Percentiles rank a stretch among this genome's conserved stretches.
phyloP scores from a whole-genome alignment of 2,888 invertebrate genomes.

The Stramonita haemastoma region DNA sequence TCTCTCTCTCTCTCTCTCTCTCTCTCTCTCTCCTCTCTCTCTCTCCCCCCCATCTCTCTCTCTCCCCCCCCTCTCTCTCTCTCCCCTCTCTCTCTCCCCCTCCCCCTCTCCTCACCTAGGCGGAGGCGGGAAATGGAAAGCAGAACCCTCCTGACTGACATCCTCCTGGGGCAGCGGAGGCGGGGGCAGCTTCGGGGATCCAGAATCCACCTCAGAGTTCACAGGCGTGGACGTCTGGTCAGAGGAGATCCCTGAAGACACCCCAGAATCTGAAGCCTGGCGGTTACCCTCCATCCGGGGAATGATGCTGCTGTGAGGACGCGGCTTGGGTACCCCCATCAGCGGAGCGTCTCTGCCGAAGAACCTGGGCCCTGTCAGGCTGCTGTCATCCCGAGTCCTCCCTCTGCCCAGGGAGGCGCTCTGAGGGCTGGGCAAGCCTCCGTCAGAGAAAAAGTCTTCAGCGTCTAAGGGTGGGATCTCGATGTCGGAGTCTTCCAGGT shows the following conservation, averaged over 20 bases:
- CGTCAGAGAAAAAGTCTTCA: slow-evolving; percentile 63
- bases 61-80: background rate
- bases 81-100: no score
- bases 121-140: slow-evolving; percentile 54
- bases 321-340: slow-evolving; percentile 30
- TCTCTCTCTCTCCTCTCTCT: no score
- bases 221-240: slow-evolving; percentile 35
- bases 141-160: slow-evolving; percentile 24
- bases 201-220: slow-evolving; percentile 39
- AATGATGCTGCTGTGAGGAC: slow-evolving; percentile 51
- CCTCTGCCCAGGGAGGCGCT: slow-evolving; percentile 12
- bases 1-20: no score
- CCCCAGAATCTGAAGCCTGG: slow-evolving; percentile 26
- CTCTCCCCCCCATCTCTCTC: no score
- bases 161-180: slow-evolving; percentile 42
- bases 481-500: slow-evolving; percentile 60
- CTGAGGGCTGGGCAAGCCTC: slow-evolving; percentile 60
- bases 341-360: slow-evolving; percentile 35
- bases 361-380: slow-evolving; percentile 21
- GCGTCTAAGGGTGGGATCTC: slow-evolving; percentile 63
- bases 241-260: slow-evolving; percentile 30
- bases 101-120: slow-evolving; percentile 32
- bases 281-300: slow-evolving; percentile 12
- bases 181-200: slow-evolving; percentile 49
- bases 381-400: slow-evolving; percentile 22